Evolutionary conservation across 2,888 invertebrate species (phyloP).

Genomic region (Cheiracanthium punctorium): DNA sequence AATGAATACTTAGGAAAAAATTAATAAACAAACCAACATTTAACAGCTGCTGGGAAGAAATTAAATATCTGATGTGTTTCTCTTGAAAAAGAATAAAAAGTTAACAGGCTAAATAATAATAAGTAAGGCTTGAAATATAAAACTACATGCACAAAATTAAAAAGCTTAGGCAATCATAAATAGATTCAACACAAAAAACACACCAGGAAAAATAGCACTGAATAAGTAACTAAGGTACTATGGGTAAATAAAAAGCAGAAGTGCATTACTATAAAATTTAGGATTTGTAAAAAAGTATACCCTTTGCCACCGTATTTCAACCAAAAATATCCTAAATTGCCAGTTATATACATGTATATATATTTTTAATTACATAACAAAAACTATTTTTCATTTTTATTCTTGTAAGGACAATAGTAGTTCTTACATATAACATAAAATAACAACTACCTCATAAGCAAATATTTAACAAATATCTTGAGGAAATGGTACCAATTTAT

Average conservation of each 20-base stretch:
- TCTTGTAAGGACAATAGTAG: too few relatives aligned
- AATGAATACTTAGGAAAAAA: too few relatives aligned
- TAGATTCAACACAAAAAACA: slow-evolving; percentile 30
- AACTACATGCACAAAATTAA: slow-evolving; percentile 9
- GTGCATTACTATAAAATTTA: slow-evolving; percentile 49
- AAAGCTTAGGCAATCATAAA: slow-evolving; percentile 1
- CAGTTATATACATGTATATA: too few relatives aligned
- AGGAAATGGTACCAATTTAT: too few relatives aligned
- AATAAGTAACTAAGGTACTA: slow-evolving; percentile 47
- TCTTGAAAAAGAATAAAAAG: not conserved
- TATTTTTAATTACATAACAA: too few relatives aligned
- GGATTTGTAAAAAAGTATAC: slow-evolving; percentile 46
- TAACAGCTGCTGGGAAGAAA: too few relatives aligned
- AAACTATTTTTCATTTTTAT: too few relatives aligned
- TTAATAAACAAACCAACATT: too few relatives aligned
- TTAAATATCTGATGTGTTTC: not conserved
- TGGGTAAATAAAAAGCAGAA: slow-evolving; percentile 54
- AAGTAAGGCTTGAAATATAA: not conserved
- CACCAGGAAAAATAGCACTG: slow-evolving; percentile 9
- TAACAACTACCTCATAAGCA: too few relatives aligned
- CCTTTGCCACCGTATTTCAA: slow-evolving; percentile 1
- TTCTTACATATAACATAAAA: too few relatives aligned
- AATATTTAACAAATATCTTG: too few relatives aligned
- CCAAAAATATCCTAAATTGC: too few relatives aligned
- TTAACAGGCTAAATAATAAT: slow-evolving; percentile 2